Conservation (phyloP, 2,888 invertebrate genomes). For the Galerucella pusilla region DNA sequence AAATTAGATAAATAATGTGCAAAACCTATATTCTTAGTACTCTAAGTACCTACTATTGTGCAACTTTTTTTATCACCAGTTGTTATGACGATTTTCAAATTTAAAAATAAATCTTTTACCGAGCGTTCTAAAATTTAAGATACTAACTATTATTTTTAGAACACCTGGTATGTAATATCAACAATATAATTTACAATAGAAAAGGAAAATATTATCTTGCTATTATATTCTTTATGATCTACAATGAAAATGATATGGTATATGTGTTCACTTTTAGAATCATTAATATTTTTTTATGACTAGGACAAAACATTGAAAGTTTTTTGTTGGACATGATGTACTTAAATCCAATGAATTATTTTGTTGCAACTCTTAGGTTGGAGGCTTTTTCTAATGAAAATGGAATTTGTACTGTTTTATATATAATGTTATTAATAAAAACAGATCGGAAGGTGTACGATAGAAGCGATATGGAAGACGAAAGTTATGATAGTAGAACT, state of each 20-base stretch:
- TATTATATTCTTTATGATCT: conserved; percentile 14
- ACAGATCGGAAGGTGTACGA: too few species aligned
- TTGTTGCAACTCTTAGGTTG: too few species aligned
- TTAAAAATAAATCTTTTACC: conserved; percentile 25
- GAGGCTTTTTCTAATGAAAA: too few species aligned
- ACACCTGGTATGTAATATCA: conserved; percentile 8
- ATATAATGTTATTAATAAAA: too few species aligned
- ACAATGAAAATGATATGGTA: conserved; percentile 33
- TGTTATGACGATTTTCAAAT: conserved; percentile 41
- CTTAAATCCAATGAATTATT: not conserved
- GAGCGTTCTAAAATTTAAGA: not conserved
- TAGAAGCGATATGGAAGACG: too few species aligned
- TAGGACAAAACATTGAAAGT: conserved; percentile 13
- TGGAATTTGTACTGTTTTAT: too few species aligned
- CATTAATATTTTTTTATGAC: conserved; percentile 18
- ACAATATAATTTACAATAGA: conserved; percentile 14
- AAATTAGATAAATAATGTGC: conserved; percentile 39
- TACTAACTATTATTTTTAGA: not conserved
- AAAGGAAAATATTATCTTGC: conserved; percentile 17
- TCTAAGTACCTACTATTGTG: conserved; percentile 48
- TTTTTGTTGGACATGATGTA: not conserved
- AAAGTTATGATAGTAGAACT: too few species aligned
- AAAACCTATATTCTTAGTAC: conserved; percentile 34
- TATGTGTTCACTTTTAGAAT: conserved; percentile 26
- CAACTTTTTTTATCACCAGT: conserved; percentile 48